Evolutionary conservation across 2,888 invertebrate genomes (phyloP), one percentile per base, ranked within the genome.

Genomic region (Megastigmus dorsalis): DNA sequence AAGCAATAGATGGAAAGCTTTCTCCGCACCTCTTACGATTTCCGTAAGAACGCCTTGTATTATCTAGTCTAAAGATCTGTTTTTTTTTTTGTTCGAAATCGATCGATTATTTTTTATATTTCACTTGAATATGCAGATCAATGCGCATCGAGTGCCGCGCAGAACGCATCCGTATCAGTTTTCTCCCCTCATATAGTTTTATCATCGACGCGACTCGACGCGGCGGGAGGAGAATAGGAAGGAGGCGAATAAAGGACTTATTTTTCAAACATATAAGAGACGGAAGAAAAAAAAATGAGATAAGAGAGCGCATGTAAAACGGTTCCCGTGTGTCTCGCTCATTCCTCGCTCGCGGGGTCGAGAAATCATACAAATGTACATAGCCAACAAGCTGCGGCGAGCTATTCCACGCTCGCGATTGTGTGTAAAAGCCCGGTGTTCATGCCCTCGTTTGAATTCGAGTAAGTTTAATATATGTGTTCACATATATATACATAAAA

Each of bases 311-410:
- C 15, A 67, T 30, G 26, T 28, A 48, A 38, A 33, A 10, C 28
- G 20, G 38, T 30, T 57, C 68, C 33, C 30, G 28, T 15, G 30
- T 62, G 13, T 36, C 18, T 13, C 43, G n/a, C 15, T 62, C 43
- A n/a, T 45, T 43, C 23, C 13, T 28, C 26, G 7, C 15, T 18
- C 23, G 23, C 33, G 15, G 41, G 38, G 36, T 43, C 18, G 65
- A 54, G 52, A 71, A 59, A 62, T 65, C 68, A 65, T 62, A 70
- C 55, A 75, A 70, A 75, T 75, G 75, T 75, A 75, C 41, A 75
- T 75, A 75, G 43, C 63, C 50, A 65, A 65, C 50, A 59, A 63
- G 4, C 18, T 45, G 52, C 4, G n/a, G 5, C 6, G 52, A 30
- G 30, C 45, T 36, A 6, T 45, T 55, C 41, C 13, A n/a, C 18